Base-by-base conservation (phyloP, 2,888 invertebrate genomes). In the Cantharis lateralis region DNA sequence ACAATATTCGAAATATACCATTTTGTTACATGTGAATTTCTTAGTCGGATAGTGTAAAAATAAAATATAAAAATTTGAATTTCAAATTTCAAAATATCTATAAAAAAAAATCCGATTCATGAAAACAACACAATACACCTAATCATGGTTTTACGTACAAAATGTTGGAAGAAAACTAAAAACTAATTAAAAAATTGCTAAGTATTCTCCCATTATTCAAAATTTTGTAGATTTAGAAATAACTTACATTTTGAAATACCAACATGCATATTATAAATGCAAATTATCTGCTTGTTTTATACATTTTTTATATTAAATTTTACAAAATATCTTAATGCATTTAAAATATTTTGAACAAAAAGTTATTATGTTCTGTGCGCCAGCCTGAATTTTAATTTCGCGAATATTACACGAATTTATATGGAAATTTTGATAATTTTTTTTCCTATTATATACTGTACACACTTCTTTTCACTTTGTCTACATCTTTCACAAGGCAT, bases 381-480 rank as follows among this genome's bases (percentile, higher is more conserved):
- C 73, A 62, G 48, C n/a, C 68, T 73, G 68, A 68, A 73, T 73
- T 73, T 69, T 69, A 73, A 73, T 73, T 73, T 68, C 69, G 68
- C 20, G 68, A 62, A 62, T 73, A 73, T 73, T 73, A 73, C 69
- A 73, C 61, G 68, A 73, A 73, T 73, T 73, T 73, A 73, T 73
- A 73, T 73, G 73, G 68, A 73, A 73, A 73, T 73, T 73, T 62
- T 24, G 26, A 68, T 69, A 73, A 73, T 69, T 73, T 26, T 48
- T 68, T 73, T 68, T 32, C 62, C 62, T 18, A 68, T 68, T 48
- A 48, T 48, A 48, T 48, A 48, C 48, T 26, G 61, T 68, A 28
- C 26, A 24, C 61, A 68, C 62, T 63, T 73, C 64, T 72, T 72
- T 72, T 64, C 72, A 72, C 72, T 72, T 72, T 73, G 20, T 68